These are phyloP conservation scores for Callionymus lyra DNA, from an alignment of 2,113 vertebrate species.

Conservation along the genomic window DNA sequence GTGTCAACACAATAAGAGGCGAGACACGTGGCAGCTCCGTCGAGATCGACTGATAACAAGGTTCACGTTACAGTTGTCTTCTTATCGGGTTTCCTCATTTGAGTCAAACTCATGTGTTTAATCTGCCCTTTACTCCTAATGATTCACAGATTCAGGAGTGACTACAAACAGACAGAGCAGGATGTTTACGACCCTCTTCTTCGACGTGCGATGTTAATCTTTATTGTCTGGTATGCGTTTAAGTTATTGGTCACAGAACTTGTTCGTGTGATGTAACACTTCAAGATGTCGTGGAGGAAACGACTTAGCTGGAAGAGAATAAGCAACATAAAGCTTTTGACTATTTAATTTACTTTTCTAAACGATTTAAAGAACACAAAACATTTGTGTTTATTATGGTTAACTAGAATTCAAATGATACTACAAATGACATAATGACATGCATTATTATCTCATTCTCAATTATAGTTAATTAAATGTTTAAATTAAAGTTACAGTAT, in stretches of 20 bases:
- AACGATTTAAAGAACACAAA: too few species aligned
- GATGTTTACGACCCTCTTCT: slow-evolving; percentile 28
- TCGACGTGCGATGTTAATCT: slow-evolving; percentile 28
- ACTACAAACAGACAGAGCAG: not conserved
- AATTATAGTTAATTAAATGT: too few species aligned
- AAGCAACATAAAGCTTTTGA: not conserved
- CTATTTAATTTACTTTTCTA: not conserved
- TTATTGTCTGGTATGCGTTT: slow-evolving; percentile 22
- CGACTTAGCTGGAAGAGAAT: slow-evolving; percentile 1
- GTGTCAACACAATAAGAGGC: slow-evolving; percentile 45
- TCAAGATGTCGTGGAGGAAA: slow-evolving; percentile 5
- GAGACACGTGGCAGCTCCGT: slow-evolving; percentile 41
- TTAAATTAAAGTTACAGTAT: too few species aligned
- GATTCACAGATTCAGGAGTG: slow-evolving; percentile 27
- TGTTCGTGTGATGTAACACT: slow-evolving; percentile 26
- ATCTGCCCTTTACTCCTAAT: slow-evolving; percentile 28
- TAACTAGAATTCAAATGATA: too few species aligned
- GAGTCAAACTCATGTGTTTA: slow-evolving; percentile 4
- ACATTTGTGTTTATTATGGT: too few species aligned
- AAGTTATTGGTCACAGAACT: slow-evolving; percentile 17
- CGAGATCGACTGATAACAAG: slow-evolving; percentile 44
- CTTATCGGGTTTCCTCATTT: slow-evolving; percentile 21
- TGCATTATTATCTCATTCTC: too few species aligned
- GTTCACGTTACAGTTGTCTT: slow-evolving; percentile 26
- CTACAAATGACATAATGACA: too few species aligned